phyloP scores from a whole-genome alignment of 2,113 vertebrate species.

The Ifrita kowaldi region DNA sequence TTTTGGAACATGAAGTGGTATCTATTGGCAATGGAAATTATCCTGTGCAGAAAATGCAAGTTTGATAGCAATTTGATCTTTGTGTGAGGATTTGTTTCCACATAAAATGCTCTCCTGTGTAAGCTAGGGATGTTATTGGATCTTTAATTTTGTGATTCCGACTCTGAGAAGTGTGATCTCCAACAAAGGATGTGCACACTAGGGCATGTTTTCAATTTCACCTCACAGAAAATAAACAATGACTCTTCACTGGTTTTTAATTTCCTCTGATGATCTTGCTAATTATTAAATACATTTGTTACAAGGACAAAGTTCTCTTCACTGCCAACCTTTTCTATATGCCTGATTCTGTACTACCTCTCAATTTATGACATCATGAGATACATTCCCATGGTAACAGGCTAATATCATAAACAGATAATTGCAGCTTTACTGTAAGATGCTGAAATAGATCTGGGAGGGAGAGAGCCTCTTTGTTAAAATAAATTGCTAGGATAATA shows the following conservation, averaged over 20 bases:
- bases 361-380: background rate
- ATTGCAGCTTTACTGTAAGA: background rate
- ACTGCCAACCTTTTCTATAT: background rate
- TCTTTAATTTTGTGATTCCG: background rate
- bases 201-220: background rate
- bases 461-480: background rate
- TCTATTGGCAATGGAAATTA: background rate
- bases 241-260: background rate
- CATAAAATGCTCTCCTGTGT: background rate
- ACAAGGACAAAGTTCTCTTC: background rate
- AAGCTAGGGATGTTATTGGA: background rate
- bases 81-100: background rate
- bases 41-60: background rate
- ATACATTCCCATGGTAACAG: background rate
- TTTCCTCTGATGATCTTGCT: background rate
- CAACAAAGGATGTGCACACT: background rate
- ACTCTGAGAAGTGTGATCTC: background rate
- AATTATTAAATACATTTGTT: slow-evolving; percentile 18
- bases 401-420: background rate
- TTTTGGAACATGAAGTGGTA: background rate
- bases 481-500: background rate
- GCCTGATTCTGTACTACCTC: background rate
- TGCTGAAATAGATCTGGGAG: background rate
- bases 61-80: slow-evolving; percentile 1
- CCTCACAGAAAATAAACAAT: background rate